A percentile compares a stretch with the other conserved stretches of the same genome.
Conservation (phyloP, 2,113 vertebrate genomes). For the Oncorhynchus tshawytscha region DNA sequence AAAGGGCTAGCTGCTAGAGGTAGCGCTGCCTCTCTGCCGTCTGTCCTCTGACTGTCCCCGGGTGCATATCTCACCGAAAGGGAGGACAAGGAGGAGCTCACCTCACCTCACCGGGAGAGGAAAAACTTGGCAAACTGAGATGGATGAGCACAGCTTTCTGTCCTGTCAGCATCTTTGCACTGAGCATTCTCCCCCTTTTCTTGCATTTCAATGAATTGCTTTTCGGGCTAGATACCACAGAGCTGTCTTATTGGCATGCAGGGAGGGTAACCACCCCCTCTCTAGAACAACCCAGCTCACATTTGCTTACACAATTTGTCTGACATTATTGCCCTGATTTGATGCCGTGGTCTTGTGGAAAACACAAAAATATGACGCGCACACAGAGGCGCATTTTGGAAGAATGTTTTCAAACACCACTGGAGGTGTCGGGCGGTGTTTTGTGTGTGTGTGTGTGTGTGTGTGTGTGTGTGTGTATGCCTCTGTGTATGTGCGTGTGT, state of each 20-base stretch:
- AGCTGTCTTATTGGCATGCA: constrained; percentile 66
- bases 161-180: constrained; percentile 68
- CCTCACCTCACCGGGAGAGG: constrained; percentile 15
- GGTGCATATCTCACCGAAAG: constrained; percentile 37
- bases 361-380: constrained; percentile 47
- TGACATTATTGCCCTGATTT: constrained; percentile 66
- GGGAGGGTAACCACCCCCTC: constrained; percentile 40
- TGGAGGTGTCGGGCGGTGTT: constrained; percentile 26
- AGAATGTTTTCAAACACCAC: constrained; percentile 62
- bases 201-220: constrained; percentile 71
- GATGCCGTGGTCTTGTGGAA: constrained; percentile 52
- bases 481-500: too few relatives aligned
- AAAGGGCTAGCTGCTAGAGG: constrained; percentile 4
- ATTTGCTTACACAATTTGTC: constrained; percentile 66
- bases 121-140: constrained; percentile 67
- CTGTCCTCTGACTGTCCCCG: constrained; percentile 43
- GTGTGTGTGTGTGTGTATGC: too few relatives aligned
- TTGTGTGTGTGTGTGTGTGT: constrained; percentile 5
- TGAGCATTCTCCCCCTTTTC: constrained; percentile 37
- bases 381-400: constrained; percentile 43
- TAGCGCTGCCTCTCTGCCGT: constrained; percentile 12
- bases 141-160: constrained; percentile 62
- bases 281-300: constrained; percentile 43
- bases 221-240: constrained; percentile 56
- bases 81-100: constrained; percentile 33